These are phyloP conservation scores for Vanessa atalanta DNA, from an alignment of 1,140 invertebrate species.

Conservation along the genomic window DNA sequence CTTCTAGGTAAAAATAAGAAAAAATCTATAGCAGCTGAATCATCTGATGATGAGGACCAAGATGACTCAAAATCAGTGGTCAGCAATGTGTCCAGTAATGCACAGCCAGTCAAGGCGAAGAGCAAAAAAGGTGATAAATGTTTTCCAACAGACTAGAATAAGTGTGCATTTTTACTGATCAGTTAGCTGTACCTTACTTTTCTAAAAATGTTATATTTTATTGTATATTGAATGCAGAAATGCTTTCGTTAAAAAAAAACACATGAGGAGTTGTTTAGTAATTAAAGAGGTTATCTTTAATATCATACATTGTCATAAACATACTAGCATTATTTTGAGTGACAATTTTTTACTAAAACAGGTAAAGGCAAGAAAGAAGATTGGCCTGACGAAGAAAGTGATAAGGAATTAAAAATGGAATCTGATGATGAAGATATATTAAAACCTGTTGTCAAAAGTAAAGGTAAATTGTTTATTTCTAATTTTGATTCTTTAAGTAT, in stretches of 20 bases:
- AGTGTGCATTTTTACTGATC: neutral
- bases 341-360: slow-evolving; percentile 27
- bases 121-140: slow-evolving; percentile 37
- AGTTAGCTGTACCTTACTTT: too few relatives aligned
- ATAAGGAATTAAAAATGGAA: slow-evolving; percentile 71
- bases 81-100: slow-evolving; percentile 71
- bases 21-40: slow-evolving; percentile 64
- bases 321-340: too few relatives aligned
- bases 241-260: too few relatives aligned
- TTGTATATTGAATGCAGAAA: too few relatives aligned
- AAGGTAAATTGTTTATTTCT: slow-evolving; percentile 46
- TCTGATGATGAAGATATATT: slow-evolving; percentile 57
- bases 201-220: too few relatives aligned
- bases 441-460: slow-evolving; percentile 70
- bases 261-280: too few relatives aligned
- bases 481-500: neutral
- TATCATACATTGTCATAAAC: too few relatives aligned
- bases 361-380: slow-evolving; percentile 80
- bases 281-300: too few relatives aligned
- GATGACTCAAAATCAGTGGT: slow-evolving; percentile 73
- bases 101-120: slow-evolving; percentile 47
- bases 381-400: slow-evolving; percentile 77
- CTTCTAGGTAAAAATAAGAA: slow-evolving; percentile 77
- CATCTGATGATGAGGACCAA: slow-evolving; percentile 65
- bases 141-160: neutral